Conservation (phyloP, 2,888 invertebrate genomes). For the Nephrotoma guestfalica region DNA sequence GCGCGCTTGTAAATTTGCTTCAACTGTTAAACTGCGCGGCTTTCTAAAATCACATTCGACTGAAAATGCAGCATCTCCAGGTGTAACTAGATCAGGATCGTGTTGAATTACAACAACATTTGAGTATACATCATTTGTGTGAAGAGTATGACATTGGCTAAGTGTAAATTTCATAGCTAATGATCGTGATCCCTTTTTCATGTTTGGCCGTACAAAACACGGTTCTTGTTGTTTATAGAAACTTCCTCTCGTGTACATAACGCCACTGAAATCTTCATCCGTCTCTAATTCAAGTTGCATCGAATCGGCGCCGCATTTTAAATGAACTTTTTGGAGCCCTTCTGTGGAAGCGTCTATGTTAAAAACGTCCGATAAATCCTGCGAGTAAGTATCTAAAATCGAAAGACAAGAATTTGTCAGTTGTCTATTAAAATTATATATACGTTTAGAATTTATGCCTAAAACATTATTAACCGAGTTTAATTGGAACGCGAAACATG, state of each 20-base stretch:
- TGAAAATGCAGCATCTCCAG: conserved; percentile 49
- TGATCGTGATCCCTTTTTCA: conserved; percentile 28
- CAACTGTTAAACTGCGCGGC: conserved; percentile 38
- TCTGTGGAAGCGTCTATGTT: conserved; percentile 40
- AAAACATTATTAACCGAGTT: too few relatives aligned
- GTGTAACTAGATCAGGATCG: conserved; percentile 48
- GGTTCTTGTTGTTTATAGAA: conserved; percentile 40
- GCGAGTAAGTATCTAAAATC: conserved; percentile 32
- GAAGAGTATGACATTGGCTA: conserved; percentile 39
- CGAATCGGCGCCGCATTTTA: conserved; percentile 40
- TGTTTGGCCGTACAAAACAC: conserved; percentile 39
- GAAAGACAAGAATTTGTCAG: neutral
- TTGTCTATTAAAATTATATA: too few relatives aligned
- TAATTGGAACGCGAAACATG: too few relatives aligned
- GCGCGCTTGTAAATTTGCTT: conserved; percentile 34
- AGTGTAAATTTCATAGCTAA: conserved; percentile 40
- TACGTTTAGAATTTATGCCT: too few relatives aligned
- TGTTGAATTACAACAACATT: conserved; percentile 50
- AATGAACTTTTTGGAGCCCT: conserved; percentile 40
- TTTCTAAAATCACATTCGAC: conserved; percentile 47
- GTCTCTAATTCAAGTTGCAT: conserved; percentile 39
- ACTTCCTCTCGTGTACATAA: conserved; percentile 46
- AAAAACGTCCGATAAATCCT: conserved; percentile 40
- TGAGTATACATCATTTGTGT: conserved; percentile 39
- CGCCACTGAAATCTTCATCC: conserved; percentile 41